Evolutionary conservation across 1,140 invertebrate genomes (phyloP), one percentile per base, ranked within the genome.

Genomic region (Drosophila repleta): DNA sequence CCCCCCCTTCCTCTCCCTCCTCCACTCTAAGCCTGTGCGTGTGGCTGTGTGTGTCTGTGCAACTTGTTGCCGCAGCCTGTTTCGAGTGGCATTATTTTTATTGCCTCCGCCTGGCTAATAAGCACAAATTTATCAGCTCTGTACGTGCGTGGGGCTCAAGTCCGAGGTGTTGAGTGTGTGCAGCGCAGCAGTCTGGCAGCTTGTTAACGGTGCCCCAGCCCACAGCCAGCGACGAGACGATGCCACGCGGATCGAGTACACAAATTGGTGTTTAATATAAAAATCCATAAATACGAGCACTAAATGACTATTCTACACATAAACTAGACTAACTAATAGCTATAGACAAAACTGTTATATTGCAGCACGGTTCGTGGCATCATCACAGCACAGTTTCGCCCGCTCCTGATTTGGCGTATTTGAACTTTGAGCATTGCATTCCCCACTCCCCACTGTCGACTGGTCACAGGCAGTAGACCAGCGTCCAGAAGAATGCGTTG

Each of bases 401-500:
- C 21, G 29, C 32, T 20, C 18, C 52, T 24, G 35, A 48, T n/a
- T 24, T 24, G 41, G 56, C 65, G 24, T 17, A 49, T 55, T 61
- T 69, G 58, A 62, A 49, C 55, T 66, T 58, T 26, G 17, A 43
- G 78, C 53, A 65, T 60, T 20, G 52, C 45, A 21, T 46, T 61
- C 20, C 26, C 20, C 20, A n/a, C 11, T 11, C 35, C 3, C 13
- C 37, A 15, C 8, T 0, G 5, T 24, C 43, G 17, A 11, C 39
- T 8, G 32, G 21, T 43, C 71, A 91, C 2, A 91, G 74, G 56
- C 83, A 91, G 58, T 90, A 91, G 51, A 96, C 96, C 78, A 96
- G 96, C 8, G 95, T 94, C 96, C 96, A 97, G 79, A 97, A 97
- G 45, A 97, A 92, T 20, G 96, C 93, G 87, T 97, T 97, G 90